phyloP scores from a whole-genome alignment of 2,797 vertebrate genomes.

The Poecilia wingei region DNA sequence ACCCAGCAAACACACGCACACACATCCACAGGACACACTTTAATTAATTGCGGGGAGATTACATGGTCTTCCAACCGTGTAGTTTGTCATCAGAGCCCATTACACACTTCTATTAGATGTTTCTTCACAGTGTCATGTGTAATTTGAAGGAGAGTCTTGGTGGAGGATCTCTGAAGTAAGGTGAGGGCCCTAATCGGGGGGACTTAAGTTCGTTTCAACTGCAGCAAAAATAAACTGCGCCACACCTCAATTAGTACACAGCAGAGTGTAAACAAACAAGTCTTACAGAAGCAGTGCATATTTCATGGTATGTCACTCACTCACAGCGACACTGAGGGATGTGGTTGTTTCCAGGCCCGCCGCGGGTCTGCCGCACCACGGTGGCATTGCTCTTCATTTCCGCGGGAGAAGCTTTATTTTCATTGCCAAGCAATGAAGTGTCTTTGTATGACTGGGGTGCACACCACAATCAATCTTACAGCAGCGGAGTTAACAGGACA shows the following conservation, averaged over 20 bases:
- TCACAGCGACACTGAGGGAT: slow-evolving; percentile 45
- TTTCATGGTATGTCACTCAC: slow-evolving; percentile 81
- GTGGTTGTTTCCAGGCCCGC: slow-evolving; percentile 55
- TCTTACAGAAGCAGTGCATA: slow-evolving; percentile 58
- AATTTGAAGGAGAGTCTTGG: slow-evolving; percentile 95
- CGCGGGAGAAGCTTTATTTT: slow-evolving; percentile 76
- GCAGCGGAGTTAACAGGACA: slow-evolving; percentile 81
- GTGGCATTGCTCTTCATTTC: slow-evolving; percentile 78
- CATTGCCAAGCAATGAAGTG: slow-evolving; percentile 80
- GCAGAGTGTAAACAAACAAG: slow-evolving; percentile 80
- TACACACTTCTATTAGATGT: slow-evolving; percentile 99
- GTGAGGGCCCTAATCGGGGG: slow-evolving; percentile 83
- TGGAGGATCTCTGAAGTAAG: slow-evolving; percentile 78
- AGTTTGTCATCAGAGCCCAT: slow-evolving; percentile 99
- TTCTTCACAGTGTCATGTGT: slow-evolving; percentile 99
- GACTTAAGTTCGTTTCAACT: slow-evolving; percentile 64
- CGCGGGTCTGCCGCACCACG: slow-evolving; percentile 49
- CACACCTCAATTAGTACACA: slow-evolving; percentile 76
- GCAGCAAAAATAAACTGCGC: slow-evolving; percentile 72
- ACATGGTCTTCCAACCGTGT: slow-evolving; percentile 99
- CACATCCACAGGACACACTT: slow-evolving; percentile 87
- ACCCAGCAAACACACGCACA: slow-evolving; percentile 50
- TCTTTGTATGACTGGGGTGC: slow-evolving; percentile 77
- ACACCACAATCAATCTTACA: slow-evolving; percentile 78
- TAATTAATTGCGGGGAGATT: slow-evolving; percentile 99